Base-by-base conservation (phyloP, 1,140 invertebrate genomes). In the Habropoda laboriosa region DNA sequence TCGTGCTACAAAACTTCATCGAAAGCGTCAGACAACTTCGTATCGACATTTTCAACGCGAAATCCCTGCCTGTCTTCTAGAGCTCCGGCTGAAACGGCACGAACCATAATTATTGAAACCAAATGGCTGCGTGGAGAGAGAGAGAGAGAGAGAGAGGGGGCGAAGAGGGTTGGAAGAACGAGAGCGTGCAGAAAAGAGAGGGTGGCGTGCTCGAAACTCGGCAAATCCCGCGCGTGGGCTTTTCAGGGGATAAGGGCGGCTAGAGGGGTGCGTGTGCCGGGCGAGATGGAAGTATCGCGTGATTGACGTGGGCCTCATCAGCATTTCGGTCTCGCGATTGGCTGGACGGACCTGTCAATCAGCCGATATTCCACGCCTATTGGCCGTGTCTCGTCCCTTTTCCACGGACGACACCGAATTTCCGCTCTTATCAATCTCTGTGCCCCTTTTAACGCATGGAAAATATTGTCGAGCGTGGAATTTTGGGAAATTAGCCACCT, bases 271-370 rank as follows among this genome's bases (percentile, higher is more conserved):
- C 47, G 64, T 63, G 58, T 63, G 58, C 55, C 53, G 57, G 81
- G 79, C 70, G 81, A 90, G 89, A 89, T 86, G 81, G 88, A 90
- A 88, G 85, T 88, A 82, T 86, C 80, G 89, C 89, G 89, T 93
- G 92, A 93, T 93, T 92, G 93, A 93, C 92, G 89, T 86, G 91
- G 90, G 89, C 91, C 92, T 93, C 92, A 93, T 93, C 92, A 92
- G 89, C 90, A 92, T 93, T 93, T 92, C 89, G 87, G 89, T 89
- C 89, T 90, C 86, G 88, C 90, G 91, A 93, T 93, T 93, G 93
- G 92, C 88, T 91, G 91, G 89, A 91, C 92, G 87, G 87, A 91
- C 86, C 92, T 93, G 93, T 93, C 93, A 92, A 93, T 93, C 92
- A 93, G 90, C 87, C 82, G 77, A 63, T 79, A 77, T 89, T 91